These are phyloP conservation scores for Perca schrenkii DNA, from an alignment of 2,113 vertebrate species.

Conservation along the genomic window DNA sequence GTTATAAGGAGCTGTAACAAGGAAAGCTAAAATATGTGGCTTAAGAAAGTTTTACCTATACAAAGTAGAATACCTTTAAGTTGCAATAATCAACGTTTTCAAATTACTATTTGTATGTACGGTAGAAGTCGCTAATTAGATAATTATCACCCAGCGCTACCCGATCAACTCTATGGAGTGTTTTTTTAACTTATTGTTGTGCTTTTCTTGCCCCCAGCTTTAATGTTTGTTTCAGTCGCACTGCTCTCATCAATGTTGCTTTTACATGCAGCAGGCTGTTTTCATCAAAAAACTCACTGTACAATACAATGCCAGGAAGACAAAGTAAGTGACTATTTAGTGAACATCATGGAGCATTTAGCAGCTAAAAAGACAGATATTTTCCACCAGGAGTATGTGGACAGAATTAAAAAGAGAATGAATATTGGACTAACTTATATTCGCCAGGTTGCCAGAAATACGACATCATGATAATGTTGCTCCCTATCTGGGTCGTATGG, in stretches of 20 bases:
- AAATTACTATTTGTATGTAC: not conserved
- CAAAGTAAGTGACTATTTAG: not conserved
- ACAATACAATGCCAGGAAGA: not conserved
- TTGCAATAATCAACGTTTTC: not conserved
- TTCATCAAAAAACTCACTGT: not conserved
- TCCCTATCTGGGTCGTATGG: too few relatives aligned
- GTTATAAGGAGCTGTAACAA: constrained; percentile 1
- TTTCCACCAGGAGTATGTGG: not conserved
- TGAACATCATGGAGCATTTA: not conserved
- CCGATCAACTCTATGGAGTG: too few relatives aligned
- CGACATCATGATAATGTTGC: not conserved
- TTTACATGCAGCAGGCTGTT: not conserved
- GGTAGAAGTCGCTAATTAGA: not conserved
- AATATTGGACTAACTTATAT: not conserved
- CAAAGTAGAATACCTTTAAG: not conserved
- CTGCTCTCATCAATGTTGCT: not conserved
- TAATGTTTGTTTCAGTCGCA: not conserved
- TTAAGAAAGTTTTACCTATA: not conserved
- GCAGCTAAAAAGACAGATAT: not conserved
- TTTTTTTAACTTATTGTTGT: too few relatives aligned
- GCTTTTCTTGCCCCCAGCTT: too few relatives aligned
- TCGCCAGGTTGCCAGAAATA: not conserved
- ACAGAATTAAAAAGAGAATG: not conserved
- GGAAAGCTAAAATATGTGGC: constrained; percentile 6
- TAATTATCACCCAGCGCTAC: not conserved